Percentiles rank a stretch among this genome's conserved stretches.
These are phyloP conservation scores for Ectobius pallidus DNA, from an alignment of 2,888 invertebrate genomes.

Conservation along the genomic window DNA sequence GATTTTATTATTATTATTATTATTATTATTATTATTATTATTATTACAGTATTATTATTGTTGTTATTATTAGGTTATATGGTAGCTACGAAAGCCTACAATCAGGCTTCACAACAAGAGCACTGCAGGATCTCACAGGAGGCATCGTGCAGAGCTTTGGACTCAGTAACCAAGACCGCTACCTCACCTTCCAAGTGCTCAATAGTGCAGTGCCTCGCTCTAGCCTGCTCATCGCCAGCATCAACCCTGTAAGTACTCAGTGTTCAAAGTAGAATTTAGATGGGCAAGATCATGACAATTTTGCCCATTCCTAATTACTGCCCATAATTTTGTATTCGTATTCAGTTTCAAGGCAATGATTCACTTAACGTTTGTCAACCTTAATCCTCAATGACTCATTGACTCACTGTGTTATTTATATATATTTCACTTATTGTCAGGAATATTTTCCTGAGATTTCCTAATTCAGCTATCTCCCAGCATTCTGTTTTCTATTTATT, in stretches of 20 bases:
- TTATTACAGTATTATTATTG: conserved; percentile 1
- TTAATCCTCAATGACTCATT: no score
- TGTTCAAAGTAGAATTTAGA: no score
- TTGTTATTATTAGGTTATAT: conserved; percentile 60
- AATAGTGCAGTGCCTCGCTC: conserved; percentile 73
- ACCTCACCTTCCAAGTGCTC: conserved; percentile 69
- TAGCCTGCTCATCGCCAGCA: conserved; percentile 70
- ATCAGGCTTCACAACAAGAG: conserved; percentile 69
- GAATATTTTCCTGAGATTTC: no score
- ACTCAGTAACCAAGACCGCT: conserved; percentile 67
- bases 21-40: conserved; percentile 6
- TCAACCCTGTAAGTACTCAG: conserved; percentile 60
- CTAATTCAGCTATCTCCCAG: no score
- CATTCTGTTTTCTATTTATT: no score
- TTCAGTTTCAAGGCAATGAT: no score
- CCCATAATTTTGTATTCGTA: no score
- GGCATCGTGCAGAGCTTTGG: conserved; percentile 77
- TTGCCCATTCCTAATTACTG: no score
- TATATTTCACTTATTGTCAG: no score
- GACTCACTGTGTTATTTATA: no score
- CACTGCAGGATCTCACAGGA: conserved; percentile 74
- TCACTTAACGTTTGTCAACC: no score
- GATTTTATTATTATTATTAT: neutral
- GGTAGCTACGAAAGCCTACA: conserved; percentile 71
- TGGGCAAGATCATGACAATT: no score